These are phyloP conservation scores for Zaprionus bogoriensis DNA, from an alignment of 2,888 invertebrate genomes.

Conservation along the genomic window DNA sequence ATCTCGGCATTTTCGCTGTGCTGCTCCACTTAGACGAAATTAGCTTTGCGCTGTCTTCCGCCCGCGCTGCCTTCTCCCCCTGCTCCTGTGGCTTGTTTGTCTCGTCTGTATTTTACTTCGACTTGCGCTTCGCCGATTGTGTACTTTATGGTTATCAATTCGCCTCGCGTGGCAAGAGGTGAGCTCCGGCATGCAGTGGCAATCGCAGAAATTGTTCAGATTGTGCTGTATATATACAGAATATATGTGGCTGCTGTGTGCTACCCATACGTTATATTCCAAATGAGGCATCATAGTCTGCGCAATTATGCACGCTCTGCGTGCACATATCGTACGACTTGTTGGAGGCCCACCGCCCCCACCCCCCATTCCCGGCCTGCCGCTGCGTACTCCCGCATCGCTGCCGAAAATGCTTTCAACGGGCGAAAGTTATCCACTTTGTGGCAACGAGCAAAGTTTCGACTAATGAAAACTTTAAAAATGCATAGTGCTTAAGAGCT, in stretches of 20 bases:
- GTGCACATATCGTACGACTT: not conserved
- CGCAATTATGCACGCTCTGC: not conserved
- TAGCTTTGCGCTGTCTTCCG: slow-evolving; percentile 41
- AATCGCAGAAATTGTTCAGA: not conserved
- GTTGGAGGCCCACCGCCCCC: not conserved
- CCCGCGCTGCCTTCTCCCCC: not conserved
- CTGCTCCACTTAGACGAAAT: slow-evolving; percentile 70
- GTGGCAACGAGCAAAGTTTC: slow-evolving; percentile 22
- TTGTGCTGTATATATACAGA: not conserved
- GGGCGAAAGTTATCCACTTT: slow-evolving; percentile 19
- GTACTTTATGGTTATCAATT: slow-evolving; percentile 50
- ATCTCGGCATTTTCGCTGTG: slow-evolving; percentile 63
- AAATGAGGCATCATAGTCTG: not conserved
- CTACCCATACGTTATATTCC: not conserved
- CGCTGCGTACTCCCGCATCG: no score
- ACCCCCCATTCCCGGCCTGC: not conserved
- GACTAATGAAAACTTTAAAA: slow-evolving; percentile 47
- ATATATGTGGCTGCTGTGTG: no score
- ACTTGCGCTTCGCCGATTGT: slow-evolving; percentile 57
- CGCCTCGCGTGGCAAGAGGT: not conserved
- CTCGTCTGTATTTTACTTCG: slow-evolving; percentile 59
- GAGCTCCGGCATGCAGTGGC: no score
- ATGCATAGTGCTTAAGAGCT: slow-evolving; percentile 34
- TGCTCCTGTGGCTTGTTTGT: slow-evolving; percentile 17
- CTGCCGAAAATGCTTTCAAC: not conserved